These are phyloP conservation scores for Calcarius lapponicus DNA, from an alignment of 2,797 vertebrate species.

Conservation along the genomic window DNA sequence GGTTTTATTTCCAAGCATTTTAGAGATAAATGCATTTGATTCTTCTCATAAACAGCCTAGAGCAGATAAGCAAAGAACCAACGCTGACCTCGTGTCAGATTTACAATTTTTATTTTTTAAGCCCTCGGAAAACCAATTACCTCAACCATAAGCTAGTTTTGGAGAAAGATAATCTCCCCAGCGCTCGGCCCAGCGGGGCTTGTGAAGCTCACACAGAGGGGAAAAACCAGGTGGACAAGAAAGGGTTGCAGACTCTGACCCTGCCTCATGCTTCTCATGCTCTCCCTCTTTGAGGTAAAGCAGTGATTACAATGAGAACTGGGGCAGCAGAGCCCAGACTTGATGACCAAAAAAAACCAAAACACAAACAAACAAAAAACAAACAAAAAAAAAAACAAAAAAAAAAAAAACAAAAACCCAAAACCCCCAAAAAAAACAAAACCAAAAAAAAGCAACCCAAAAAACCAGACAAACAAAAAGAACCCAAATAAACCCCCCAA, in stretches of 20 bases:
- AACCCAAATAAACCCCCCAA: no score
- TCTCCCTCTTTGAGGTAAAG: neutral
- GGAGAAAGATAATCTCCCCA: neutral
- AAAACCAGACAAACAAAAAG: no score
- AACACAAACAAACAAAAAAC: no score
- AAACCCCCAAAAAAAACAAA: no score
- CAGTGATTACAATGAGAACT: neutral
- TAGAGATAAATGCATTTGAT: conserved; percentile 40
- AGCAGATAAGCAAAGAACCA: conserved; percentile 37
- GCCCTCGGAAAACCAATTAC: conserved; percentile 44
- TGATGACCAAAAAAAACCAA: neutral
- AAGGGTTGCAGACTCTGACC: neutral
- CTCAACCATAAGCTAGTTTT: conserved; percentile 22
- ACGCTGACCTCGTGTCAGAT: conserved; percentile 11
- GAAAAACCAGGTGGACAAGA: neutral
- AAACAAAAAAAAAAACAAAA: no score
- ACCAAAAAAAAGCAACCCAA: no score
- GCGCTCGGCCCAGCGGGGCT: neutral
- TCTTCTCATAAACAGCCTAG: neutral
- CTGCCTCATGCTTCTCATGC: neutral
- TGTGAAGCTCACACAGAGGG: neutral
- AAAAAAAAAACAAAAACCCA: no score
- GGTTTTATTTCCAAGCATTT: conserved; percentile 18
- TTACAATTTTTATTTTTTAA: conserved; percentile 49
- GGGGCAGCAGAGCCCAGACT: neutral